These are phyloP conservation scores for Nerophis lumbriciformis DNA, from an alignment of 2,113 vertebrate genomes.

Conservation along the genomic window DNA sequence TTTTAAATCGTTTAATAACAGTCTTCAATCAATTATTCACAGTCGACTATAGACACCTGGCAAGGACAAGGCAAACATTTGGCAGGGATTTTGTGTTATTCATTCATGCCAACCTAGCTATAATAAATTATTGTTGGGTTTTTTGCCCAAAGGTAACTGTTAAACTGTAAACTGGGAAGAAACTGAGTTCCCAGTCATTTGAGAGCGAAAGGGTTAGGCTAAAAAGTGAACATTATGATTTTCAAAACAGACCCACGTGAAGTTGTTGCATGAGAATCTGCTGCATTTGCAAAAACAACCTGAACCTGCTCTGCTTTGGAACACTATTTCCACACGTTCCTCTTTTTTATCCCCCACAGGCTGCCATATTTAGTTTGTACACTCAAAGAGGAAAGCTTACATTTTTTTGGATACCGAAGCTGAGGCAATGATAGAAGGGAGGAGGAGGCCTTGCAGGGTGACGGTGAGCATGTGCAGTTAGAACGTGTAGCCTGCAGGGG, in stretches of 20 bases:
- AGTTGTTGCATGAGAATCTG: background rate
- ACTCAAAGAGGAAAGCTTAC: background rate
- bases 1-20: too few species aligned
- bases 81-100: too few species aligned
- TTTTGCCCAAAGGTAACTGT: too few species aligned
- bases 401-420: constrained; percentile 14
- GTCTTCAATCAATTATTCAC: too few species aligned
- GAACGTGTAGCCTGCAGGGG: constrained; percentile 90
- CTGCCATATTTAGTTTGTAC: background rate
- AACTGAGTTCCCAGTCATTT: too few species aligned
- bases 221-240: too few species aligned
- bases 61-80: too few species aligned
- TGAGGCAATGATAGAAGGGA: constrained; percentile 13
- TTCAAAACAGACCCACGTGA: background rate
- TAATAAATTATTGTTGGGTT: too few species aligned
- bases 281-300: constrained; percentile 8
- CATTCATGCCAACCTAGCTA: too few species aligned
- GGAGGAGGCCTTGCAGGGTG: background rate
- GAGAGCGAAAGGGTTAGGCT: too few species aligned
- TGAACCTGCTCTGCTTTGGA: background rate
- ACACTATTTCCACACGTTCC: background rate
- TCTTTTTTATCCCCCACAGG: background rate
- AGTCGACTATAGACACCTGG: too few species aligned
- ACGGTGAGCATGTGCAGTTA: constrained; percentile 30
- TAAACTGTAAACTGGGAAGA: too few species aligned